Base-by-base conservation (phyloP, 2,113 vertebrate genomes). In the Hymenochirus boettgeri region DNA sequence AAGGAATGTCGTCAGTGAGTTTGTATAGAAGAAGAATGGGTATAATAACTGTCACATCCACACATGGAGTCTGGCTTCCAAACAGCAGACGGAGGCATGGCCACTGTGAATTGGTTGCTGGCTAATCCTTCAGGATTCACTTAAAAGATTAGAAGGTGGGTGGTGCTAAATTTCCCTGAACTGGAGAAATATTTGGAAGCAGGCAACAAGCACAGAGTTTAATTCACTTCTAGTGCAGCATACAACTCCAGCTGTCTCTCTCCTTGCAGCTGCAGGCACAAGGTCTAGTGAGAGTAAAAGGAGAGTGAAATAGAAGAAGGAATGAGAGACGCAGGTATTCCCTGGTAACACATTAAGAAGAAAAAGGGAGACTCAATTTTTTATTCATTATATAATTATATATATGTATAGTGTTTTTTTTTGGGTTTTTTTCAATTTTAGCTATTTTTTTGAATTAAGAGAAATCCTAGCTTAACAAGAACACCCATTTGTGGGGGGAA, bases 71-170 rank as follows among this genome's bases (percentile, higher is more conserved):
- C 57, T 19, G 57, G 35, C 56, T 24, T 42, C 55, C 29, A 33
- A 33, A 46, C 55, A 66, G 64, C 46, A 66, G 64, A 57, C 31
- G 56, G 35, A 69, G 65, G 47, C 46, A 53, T 52, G 65, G 65
- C 65, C 65, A 69, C 56, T 37, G 63, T 69, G 60, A 24, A 60
- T 58, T 31, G 47, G 57, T 57, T 69, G 57, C 56, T 69, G 47
- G 65, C 57, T 69, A 69, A 69, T 69, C 65, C 65, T 69, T 69
- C 57, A 60, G 65, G 57, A 48, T 57, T 69, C 65, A 69, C 65
- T 69, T 69, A 69, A 60, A 69, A 69, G 65, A 69, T 69, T 69
- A 69, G 65, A 52, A n/a, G 33, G 56, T 60, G 65, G 65, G 65
- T 69, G 65, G 65, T 51, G 65, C 57, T 69, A 69, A 60, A 57